A percentile compares a stretch with the other conserved stretches of the same genome.
Conservation (phyloP, 2,797 vertebrate genomes). For the Esox masquinongy region DNA sequence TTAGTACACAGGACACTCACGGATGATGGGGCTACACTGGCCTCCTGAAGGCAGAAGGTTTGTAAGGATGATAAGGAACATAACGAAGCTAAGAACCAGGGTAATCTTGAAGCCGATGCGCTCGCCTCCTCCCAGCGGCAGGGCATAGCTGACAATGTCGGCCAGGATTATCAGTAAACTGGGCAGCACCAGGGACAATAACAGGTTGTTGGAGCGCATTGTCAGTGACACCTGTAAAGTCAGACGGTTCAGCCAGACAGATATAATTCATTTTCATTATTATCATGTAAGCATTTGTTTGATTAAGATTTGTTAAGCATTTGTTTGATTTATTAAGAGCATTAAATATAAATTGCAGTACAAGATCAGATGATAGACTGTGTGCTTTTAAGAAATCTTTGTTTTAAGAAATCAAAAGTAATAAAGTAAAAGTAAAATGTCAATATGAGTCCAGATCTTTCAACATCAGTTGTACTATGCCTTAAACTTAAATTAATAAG, state of each 20-base stretch:
- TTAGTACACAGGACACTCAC: slow-evolving; percentile 59
- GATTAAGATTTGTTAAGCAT: background rate
- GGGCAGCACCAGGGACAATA: slow-evolving; percentile 73
- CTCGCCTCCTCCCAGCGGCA: slow-evolving; percentile 68
- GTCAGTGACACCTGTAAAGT: slow-evolving; percentile 58
- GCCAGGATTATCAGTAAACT: slow-evolving; percentile 71
- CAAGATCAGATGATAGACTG: no score
- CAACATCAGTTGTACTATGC: background rate
- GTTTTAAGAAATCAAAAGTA: no score
- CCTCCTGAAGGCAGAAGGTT: slow-evolving; percentile 69
- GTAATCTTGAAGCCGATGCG: slow-evolving; percentile 77
- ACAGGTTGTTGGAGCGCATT: slow-evolving; percentile 53
- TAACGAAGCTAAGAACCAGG: slow-evolving; percentile 75
- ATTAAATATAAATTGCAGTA: no score
- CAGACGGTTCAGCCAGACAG: background rate
- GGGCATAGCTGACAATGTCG: slow-evolving; percentile 68
- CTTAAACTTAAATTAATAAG: no score
- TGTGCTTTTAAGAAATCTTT: no score
- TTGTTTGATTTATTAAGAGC: background rate
- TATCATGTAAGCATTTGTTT: background rate
- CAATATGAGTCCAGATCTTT: no score
- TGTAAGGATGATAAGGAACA: slow-evolving; percentile 77
- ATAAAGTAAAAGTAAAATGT: no score
- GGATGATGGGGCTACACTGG: slow-evolving; percentile 74
- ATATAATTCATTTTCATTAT: background rate